Evolutionary conservation across 2,113 vertebrate species (phyloP), one percentile per base, ranked within the genome.

Genomic region (Megaceryle torquata): DNA sequence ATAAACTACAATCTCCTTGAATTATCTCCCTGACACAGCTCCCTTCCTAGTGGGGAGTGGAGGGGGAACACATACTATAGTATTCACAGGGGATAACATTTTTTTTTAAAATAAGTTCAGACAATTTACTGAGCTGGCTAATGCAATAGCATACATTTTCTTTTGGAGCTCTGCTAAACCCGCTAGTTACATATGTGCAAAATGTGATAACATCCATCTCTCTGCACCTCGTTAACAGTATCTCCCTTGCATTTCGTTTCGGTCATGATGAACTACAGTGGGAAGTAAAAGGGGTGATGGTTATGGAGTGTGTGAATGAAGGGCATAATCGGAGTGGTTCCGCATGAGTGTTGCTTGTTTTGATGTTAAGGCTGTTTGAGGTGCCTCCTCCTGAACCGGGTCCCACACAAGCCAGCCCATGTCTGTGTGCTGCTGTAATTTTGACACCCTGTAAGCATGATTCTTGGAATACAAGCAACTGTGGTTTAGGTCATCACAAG

Each of bases 1-100:
- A 94, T 87, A 96, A 92, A 75, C 93, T 67, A 61, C 83, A 61
- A 10, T 85, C 88, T 97, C 93, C 93, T 91, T 91, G 83, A 94
- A 94, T 65, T 89, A 82, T 82, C 91, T 92, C 70, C 59, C 57
- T 91, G 69, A 25, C 54, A 33, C 69, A 87, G 88, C 65, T 94
- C 89, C 28, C 41, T 80, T 95, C 91, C 60, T 60, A 54, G 48
- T 9, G 6, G 2, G 0, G 82, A 44, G 28, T 87, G 84, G 41
- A 89, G 37, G 44, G 39, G 59, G 59, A 92, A 39, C 41, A 56
- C 57, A 88, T 46, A 54, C 44, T 26, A 33, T 44, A 69, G 15
- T 57, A 91, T 78, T 79, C 65, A 50, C 1, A 3, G 28, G 53
- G 44, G 86, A 84, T 57, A 83, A 92, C 33, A 2, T 54, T 13